Base-by-base conservation (phyloP, 1,140 invertebrate species). In the Portunus trituberculatus region DNA sequence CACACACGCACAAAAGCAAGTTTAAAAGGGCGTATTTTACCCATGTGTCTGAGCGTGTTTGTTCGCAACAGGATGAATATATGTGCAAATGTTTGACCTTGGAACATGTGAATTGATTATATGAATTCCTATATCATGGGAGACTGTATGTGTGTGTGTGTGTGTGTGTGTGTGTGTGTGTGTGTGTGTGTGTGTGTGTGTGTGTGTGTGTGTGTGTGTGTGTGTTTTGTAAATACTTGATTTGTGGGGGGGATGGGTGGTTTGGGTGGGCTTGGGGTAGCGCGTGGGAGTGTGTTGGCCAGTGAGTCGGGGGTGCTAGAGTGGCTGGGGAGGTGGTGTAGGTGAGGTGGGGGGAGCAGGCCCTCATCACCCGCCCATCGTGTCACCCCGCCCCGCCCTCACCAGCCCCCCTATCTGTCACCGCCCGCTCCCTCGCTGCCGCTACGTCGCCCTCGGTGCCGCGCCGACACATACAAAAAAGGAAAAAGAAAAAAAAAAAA, bases 151-250 rank as follows among this genome's bases (percentile, higher is more conserved):
- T 86, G 83, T 86, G 83, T 86, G 83, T 86, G 83, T 86, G 83
- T 86, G 83, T 86, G 83, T 86, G 83, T 86, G 83, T 86, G 83
- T 86, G 83, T 86, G 83, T 86, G 83, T 86, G 83, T 86, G 83
- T 86, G 83, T 86, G 83, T 86, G 83, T 86, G 14, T 14, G 83
- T 28, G 83, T 86, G 76, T 83, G 83, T 86, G 83, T 86, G 83
- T 86, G 83, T 86, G 83, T 84, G 83, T 84, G 83, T 84, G 83
- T 84, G 83, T 84, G 89, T 45, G 89, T 91, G 89, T 91, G 39
- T 14, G 89, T 14, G 39, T 14, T 1, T 90, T 39, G 39, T 39
- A 39, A 39, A 39, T 39, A 39, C 39, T 39, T 46, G 45, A n/a
- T 16, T 0, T 46, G 88, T 52, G 48, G 16, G 48, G 48, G 2